A percentile compares a stretch with the other conserved stretches of the same genome.
These are phyloP conservation scores for Troglohyphantes excavatus DNA, from an alignment of 2,888 invertebrate species.

Conservation along the genomic window DNA sequence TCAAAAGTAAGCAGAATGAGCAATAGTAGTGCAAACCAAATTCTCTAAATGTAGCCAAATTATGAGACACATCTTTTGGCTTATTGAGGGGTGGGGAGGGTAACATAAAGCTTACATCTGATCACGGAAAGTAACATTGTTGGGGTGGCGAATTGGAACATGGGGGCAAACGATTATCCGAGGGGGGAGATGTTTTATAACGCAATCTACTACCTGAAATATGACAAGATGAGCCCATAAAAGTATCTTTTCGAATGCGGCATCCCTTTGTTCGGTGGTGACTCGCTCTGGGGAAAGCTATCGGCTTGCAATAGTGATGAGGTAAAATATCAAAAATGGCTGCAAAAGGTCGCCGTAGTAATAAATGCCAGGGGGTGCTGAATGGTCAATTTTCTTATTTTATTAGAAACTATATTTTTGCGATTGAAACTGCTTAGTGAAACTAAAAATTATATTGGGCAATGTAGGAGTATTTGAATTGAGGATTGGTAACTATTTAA, in stretches of 20 bases:
- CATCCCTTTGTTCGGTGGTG: not conserved
- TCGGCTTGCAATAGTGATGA: not conserved
- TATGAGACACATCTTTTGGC: too few relatives aligned
- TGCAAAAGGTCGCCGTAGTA: not conserved
- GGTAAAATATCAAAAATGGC: not conserved
- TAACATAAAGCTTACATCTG: too few relatives aligned
- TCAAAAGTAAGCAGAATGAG: too few relatives aligned
- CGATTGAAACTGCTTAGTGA: too few relatives aligned
- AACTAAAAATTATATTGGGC: too few relatives aligned
- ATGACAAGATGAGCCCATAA: not conserved
- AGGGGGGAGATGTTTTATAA: slow-evolving; percentile 11
- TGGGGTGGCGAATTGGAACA: not conserved
- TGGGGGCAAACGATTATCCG: not conserved
- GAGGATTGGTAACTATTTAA: too few relatives aligned
- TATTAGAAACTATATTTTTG: too few relatives aligned
- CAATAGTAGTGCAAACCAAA: too few relatives aligned
- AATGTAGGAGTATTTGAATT: too few relatives aligned
- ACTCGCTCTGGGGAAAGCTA: not conserved
- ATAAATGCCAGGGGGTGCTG: not conserved
- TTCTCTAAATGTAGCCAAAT: too few relatives aligned
- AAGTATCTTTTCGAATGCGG: not conserved
- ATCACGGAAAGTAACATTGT: not conserved
- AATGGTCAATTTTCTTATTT: too few relatives aligned
- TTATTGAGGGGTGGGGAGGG: too few relatives aligned
- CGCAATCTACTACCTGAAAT: not conserved